Conservation (phyloP, 2,797 vertebrate genomes). For the Triplophysa yarkandensis region DNA sequence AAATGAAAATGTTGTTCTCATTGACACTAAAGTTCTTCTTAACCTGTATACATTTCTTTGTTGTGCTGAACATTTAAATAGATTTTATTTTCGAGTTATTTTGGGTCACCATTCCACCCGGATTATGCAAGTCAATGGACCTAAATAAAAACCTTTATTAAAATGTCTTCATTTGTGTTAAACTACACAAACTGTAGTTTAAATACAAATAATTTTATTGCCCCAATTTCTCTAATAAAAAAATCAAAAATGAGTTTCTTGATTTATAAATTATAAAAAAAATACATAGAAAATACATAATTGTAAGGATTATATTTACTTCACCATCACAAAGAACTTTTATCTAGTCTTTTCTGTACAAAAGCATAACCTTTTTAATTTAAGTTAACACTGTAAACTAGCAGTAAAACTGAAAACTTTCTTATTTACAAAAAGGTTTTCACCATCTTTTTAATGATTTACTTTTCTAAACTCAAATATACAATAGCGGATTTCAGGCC, state of each 20-base stretch:
- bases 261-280: background rate
- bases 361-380: background rate
- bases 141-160: too few species aligned
- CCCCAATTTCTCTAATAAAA: too few species aligned
- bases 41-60: too few species aligned
- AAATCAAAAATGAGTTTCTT: background rate
- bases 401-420: background rate
- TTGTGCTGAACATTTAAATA: too few species aligned
- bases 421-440: slow-evolving; percentile 9
- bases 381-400: background rate
- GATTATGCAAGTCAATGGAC: too few species aligned
- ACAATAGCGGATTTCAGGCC: slow-evolving; percentile 8
- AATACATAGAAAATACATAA: too few species aligned
- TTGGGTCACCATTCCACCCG: too few species aligned
- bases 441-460: slow-evolving; percentile 25
- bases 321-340: background rate
- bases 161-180: too few species aligned
- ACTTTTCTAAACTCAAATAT: background rate
- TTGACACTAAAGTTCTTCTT: too few species aligned
- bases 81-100: too few species aligned
- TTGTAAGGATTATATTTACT: background rate
- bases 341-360: background rate
- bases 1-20: too few species aligned
- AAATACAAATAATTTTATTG: background rate
- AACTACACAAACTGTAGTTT: background rate